Base-by-base conservation (phyloP, 2,888 invertebrate genomes). In the Antitype chi region DNA sequence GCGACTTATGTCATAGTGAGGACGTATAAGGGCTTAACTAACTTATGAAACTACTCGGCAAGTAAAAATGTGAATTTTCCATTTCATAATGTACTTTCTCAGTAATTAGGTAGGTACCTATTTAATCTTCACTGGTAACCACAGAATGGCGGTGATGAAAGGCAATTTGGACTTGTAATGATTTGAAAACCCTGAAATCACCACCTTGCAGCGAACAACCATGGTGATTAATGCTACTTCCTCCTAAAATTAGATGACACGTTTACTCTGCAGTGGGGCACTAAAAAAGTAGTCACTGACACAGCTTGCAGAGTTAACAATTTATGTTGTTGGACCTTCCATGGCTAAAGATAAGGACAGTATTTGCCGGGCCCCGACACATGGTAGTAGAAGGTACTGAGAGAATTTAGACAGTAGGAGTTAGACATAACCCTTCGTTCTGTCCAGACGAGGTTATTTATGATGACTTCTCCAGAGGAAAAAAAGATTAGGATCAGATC, bases 1-100 rank as follows among this genome's bases (percentile, higher is more conserved):
- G 28, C n/a, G 28, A 59, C 57, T 67, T 68, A 68, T 43, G 49
- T 67, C 38, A 68, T 25, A 68, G 17, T 25, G 49, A 78, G 23
- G 32, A 78, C 20, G 13, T 68, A 6, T 47, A 68, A 2, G 23
- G 17, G 78, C 59, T 60, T 47, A 60, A 23, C 25, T 72, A n/a
- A 53, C 38, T 47, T 23, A 78, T 5, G 43, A 15, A 43, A 69
- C 76, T 47, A 25, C 15, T 15, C 2, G 9, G 28, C 13, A 15
- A 47, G 17, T 32, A 52, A 47, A 17, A 52, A 60, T 25, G 13
- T 25, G 47, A 52, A 0, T 67, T 23, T 63, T 76, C 13, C 38
- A 52, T 28, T 63, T n/a, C 13, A 23, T 28, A 66, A 15, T 43
- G 17, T 47, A 53, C 3, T n/a, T 60, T 20, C 8, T 23, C 17